Percentiles rank a stretch among this genome's conserved stretches.
Conservation (phyloP, 2,797 vertebrate genomes). For the Enteromius fasciolatus region DNA sequence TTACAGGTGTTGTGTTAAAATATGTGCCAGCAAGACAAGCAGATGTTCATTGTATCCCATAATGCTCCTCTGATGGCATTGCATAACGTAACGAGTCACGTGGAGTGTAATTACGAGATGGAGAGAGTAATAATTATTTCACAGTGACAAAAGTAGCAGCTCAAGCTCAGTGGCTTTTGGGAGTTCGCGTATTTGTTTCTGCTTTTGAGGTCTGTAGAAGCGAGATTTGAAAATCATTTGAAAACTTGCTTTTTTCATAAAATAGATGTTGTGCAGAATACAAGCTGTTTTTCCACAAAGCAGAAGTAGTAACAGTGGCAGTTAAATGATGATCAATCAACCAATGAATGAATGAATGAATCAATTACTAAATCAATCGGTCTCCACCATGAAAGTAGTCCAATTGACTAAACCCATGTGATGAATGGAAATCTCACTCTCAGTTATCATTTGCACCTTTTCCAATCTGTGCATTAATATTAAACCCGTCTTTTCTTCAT, state of each 20-base stretch:
- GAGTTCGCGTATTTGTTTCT: not conserved
- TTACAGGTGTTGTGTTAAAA: conserved; percentile 48
- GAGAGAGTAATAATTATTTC: conserved; percentile 30
- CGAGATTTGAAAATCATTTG: not conserved
- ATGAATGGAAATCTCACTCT: not conserved
- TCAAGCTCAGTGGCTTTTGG: conserved; percentile 29
- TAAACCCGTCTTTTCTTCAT: not conserved
- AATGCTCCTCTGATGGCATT: conserved; percentile 72
- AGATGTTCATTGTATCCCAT: conserved; percentile 78
- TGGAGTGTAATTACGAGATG: conserved; percentile 28
- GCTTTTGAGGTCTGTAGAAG: not conserved
- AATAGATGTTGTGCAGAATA: not conserved
- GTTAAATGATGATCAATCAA: not conserved
- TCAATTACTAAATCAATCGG: not conserved
- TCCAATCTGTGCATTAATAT: not conserved
- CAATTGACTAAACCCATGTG: not conserved
- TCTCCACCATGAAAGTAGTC: not conserved
- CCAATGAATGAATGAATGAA: too few relatives aligned
- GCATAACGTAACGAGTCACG: conserved; percentile 71
- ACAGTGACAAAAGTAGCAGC: conserved; percentile 19
- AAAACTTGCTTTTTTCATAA: too few relatives aligned
- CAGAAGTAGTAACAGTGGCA: not conserved
- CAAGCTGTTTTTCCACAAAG: not conserved
- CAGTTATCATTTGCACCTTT: not conserved
- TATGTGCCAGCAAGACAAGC: conserved; percentile 62